A percentile compares a stretch with the other conserved stretches of the same genome.
phyloP scores from a whole-genome alignment of 1,140 invertebrate species.

The Pantala flavescens region DNA sequence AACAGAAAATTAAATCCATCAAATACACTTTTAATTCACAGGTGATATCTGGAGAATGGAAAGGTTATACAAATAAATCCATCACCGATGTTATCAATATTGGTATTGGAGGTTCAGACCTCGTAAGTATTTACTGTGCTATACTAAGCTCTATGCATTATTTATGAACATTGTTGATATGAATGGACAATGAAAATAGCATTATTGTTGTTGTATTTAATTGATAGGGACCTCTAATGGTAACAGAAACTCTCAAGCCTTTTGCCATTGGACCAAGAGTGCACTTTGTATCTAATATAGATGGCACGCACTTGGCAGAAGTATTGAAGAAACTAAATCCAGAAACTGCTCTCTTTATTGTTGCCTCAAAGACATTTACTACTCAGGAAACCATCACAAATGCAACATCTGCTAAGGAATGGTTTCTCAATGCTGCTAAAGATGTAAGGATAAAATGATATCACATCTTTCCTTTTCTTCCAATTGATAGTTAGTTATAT shows the following conservation, averaged over 20 bases:
- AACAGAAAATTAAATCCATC: too few species aligned
- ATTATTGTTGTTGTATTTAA: not conserved
- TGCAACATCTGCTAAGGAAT: slow-evolving; percentile 89
- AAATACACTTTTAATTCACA: slow-evolving; percentile 32
- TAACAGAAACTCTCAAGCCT: slow-evolving; percentile 92
- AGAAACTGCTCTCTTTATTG: slow-evolving; percentile 93
- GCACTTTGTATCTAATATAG: slow-evolving; percentile 98
- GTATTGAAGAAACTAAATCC: slow-evolving; percentile 82
- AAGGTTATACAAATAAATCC: slow-evolving; percentile 84
- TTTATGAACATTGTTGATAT: not conserved
- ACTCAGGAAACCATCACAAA: slow-evolving; percentile 99
- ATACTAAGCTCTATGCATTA: not conserved
- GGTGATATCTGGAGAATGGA: slow-evolving; percentile 62
- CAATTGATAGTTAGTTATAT: not conserved
- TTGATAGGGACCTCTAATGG: slow-evolving; percentile 88
- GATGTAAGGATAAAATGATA: slow-evolving; percentile 56
- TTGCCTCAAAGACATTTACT: slow-evolving; percentile 98
- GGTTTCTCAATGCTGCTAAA: slow-evolving; percentile 81
- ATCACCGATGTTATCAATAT: slow-evolving; percentile 99
- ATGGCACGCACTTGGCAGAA: slow-evolving; percentile 96
- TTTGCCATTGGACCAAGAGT: slow-evolving; percentile 80
- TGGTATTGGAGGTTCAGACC: slow-evolving; percentile 97
- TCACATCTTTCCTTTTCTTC: not conserved
- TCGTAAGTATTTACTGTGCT: slow-evolving; percentile 43
- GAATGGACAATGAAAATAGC: not conserved